phyloP scores from a whole-genome alignment of 2,888 invertebrate genomes.

The Thera obeliscata region DNA sequence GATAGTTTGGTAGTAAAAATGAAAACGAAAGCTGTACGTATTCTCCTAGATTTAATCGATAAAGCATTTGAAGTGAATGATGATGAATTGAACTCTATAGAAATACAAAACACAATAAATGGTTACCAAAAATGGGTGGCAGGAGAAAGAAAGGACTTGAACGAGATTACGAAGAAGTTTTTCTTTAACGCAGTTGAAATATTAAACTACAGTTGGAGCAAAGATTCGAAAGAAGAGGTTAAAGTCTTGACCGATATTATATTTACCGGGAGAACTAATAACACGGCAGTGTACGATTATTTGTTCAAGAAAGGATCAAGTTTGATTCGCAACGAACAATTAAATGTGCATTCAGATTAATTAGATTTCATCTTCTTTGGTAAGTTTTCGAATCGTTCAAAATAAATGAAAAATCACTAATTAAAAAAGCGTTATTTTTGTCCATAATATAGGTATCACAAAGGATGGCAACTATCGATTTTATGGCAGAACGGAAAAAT shows the following conservation, averaged over 20 bases:
- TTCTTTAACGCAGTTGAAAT: slow-evolving; percentile 41
- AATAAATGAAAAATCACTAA: too few relatives aligned
- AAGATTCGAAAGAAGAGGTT: slow-evolving; percentile 47
- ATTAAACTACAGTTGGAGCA: slow-evolving; percentile 44
- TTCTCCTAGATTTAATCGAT: slow-evolving; percentile 58
- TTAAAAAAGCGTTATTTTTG: too few relatives aligned
- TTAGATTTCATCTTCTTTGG: neutral
- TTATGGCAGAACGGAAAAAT: neutral
- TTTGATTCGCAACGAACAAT: slow-evolving; percentile 42
- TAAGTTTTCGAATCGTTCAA: neutral
- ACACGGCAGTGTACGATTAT: slow-evolving; percentile 31
- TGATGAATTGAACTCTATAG: slow-evolving; percentile 43
- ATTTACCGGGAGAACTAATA: slow-evolving; percentile 38
- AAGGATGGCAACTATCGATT: neutral
- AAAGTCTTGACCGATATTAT: slow-evolving; percentile 50
- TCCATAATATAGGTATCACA: too few relatives aligned
- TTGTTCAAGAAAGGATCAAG: slow-evolving; percentile 52
- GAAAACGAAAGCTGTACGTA: slow-evolving; percentile 48
- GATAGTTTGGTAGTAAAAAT: slow-evolving; percentile 32
- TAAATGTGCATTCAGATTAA: slow-evolving; percentile 2
- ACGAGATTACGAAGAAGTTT: slow-evolving; percentile 38
- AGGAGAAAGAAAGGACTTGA: slow-evolving; percentile 32
- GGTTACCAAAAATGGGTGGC: slow-evolving; percentile 44
- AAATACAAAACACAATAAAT: slow-evolving; percentile 43
- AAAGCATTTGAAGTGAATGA: slow-evolving; percentile 47